Conservation (phyloP, 2,888 invertebrate species). For the Hetaerina titia region DNA sequence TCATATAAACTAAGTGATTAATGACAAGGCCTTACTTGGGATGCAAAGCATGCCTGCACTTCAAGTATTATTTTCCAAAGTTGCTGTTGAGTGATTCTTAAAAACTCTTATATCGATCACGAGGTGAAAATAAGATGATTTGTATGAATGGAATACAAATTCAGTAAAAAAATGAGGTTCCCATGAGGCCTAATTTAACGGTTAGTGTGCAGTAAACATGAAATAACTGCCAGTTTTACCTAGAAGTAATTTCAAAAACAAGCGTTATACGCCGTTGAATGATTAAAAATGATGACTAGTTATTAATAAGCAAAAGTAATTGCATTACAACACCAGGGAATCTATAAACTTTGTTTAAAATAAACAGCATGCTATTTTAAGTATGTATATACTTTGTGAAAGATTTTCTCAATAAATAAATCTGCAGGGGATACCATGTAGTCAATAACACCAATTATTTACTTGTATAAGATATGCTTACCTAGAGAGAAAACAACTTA, state of each 20-base stretch:
- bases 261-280: constrained; percentile 37
- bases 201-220: constrained; percentile 60
- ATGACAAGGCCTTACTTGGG: constrained; percentile 67
- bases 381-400: constrained; percentile 67
- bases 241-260: constrained; percentile 53
- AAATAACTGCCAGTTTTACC: constrained; percentile 59
- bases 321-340: constrained; percentile 61
- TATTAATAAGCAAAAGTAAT: constrained; percentile 22
- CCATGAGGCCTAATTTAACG: constrained; percentile 62
- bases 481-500: no score
- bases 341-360: constrained; percentile 63
- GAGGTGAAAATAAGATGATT: constrained; percentile 36
- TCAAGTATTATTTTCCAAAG: constrained; percentile 67
- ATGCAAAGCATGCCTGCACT: constrained; percentile 67
- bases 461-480: neutral
- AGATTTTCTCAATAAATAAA: constrained; percentile 66
- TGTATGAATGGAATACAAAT: constrained; percentile 56
- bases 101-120: constrained; percentile 45
- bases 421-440: constrained; percentile 32
- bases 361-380: constrained; percentile 67
- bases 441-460: neutral
- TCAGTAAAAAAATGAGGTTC: constrained; percentile 54
- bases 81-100: constrained; percentile 64
- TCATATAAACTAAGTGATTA: constrained; percentile 63
- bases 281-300: constrained; percentile 51